A percentile compares a stretch with the other conserved stretches of the same genome.
phyloP scores from a whole-genome alignment of 2,888 invertebrate genomes.

The Lamellibrachia satsuma region DNA sequence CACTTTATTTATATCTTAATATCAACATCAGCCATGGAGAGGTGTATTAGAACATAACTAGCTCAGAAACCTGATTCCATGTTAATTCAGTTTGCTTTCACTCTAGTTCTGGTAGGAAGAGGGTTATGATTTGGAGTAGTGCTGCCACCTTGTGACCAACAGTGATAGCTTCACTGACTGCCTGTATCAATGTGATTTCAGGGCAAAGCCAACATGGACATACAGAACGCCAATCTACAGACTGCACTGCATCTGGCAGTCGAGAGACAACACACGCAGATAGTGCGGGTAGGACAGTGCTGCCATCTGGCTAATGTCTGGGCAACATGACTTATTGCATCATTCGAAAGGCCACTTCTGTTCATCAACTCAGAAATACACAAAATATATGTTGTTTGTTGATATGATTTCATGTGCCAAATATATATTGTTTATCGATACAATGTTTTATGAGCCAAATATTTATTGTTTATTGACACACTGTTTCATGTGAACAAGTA shows the following conservation, averaged over 20 bases:
- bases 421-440: too few species aligned
- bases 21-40: too few species aligned
- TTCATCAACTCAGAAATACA: too few species aligned
- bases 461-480: too few species aligned
- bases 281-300: constrained; percentile 78
- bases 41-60: not conserved
- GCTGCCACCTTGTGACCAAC: constrained; percentile 4
- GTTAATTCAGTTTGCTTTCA: not conserved
- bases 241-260: constrained; percentile 83
- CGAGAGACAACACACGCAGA: constrained; percentile 96
- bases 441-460: too few species aligned
- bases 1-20: not conserved
- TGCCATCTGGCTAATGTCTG: not conserved
- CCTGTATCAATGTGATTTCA: constrained; percentile 40
- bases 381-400: too few species aligned
- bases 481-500: too few species aligned
- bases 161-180: not conserved
- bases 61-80: not conserved
- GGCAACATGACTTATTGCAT: too few species aligned
- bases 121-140: not conserved
- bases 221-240: constrained; percentile 92
- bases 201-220: constrained; percentile 91
- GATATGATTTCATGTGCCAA: too few species aligned
- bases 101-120: not conserved
- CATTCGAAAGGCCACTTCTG: too few species aligned